Evolutionary conservation across 2,888 invertebrate species (phyloP).

Genomic region (Strigamia crassipes): DNA sequence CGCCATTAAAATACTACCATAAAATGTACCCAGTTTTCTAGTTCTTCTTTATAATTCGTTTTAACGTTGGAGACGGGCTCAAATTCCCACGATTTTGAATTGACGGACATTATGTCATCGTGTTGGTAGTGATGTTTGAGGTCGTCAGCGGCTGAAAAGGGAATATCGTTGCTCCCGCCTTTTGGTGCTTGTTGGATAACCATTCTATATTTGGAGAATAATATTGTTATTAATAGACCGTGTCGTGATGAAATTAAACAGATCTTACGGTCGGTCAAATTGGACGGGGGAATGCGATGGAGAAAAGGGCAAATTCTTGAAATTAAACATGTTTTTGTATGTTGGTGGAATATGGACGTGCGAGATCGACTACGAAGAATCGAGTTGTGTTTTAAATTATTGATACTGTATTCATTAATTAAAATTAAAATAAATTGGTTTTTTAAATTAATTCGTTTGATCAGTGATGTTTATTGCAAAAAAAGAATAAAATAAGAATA

Average conservation of each 20-base stretch:
- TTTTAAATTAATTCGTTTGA: too few relatives aligned
- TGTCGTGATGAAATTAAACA: not conserved
- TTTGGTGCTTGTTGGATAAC: constrained; percentile 43
- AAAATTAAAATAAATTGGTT: too few relatives aligned
- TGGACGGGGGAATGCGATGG: not conserved
- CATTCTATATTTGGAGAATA: not conserved
- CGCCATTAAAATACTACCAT: too few relatives aligned
- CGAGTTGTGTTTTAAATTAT: too few relatives aligned
- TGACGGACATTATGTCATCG: not conserved
- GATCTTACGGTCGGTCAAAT: constrained; percentile 10
- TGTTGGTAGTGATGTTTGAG: not conserved
- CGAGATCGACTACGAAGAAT: too few relatives aligned
- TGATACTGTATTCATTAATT: too few relatives aligned
- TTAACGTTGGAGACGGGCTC: not conserved
- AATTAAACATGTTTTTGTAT: constrained; percentile 1
- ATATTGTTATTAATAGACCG: not conserved
- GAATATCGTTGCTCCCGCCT: not conserved
- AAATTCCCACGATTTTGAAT: not conserved
- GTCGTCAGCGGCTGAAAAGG: not conserved
- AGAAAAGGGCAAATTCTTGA: not conserved
- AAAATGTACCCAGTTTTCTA: constrained; percentile 25
- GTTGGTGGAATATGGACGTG: too few relatives aligned
- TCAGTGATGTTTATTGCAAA: too few relatives aligned
- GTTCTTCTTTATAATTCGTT: not conserved
- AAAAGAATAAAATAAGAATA: too few relatives aligned